Evolutionary conservation across 2,113 vertebrate genomes (phyloP).

Genomic region (Bungarus multicinctus): DNA sequence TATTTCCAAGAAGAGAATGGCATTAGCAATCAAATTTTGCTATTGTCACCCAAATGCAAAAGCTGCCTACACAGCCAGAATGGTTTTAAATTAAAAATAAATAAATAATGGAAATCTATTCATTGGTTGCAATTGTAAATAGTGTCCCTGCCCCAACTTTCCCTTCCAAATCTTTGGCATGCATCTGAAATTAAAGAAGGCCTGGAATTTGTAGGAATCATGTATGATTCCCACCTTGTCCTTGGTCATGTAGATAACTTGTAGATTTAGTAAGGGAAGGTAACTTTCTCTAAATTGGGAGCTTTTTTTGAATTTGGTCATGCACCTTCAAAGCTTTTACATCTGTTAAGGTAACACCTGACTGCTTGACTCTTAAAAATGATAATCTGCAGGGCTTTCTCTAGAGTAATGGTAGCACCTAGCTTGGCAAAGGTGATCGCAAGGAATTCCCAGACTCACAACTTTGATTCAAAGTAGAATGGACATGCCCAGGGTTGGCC

Average conservation of each 20-base stretch:
- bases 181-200: neutral
- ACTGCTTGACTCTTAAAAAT: neutral
- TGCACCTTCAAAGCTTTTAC: neutral
- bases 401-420: neutral
- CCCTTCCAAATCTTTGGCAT: neutral
- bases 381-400: neutral
- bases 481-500: neutral
- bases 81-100: no score
- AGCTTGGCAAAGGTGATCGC: neutral
- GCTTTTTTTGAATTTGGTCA: neutral
- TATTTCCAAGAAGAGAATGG: neutral
- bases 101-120: neutral
- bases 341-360: neutral
- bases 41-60: neutral
- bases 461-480: neutral
- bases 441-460: neutral
- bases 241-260: neutral
- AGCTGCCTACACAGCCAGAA: neutral
- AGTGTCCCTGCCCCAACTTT: neutral
- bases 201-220: neutral
- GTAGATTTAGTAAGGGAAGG: neutral
- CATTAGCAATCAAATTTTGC: neutral
- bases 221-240: neutral
- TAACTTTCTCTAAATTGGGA: neutral
- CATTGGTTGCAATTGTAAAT: neutral